Evolutionary conservation across 1,140 invertebrate genomes (phyloP), one percentile per base, ranked within the genome.

Genomic region (Pinna nobilis): DNA sequence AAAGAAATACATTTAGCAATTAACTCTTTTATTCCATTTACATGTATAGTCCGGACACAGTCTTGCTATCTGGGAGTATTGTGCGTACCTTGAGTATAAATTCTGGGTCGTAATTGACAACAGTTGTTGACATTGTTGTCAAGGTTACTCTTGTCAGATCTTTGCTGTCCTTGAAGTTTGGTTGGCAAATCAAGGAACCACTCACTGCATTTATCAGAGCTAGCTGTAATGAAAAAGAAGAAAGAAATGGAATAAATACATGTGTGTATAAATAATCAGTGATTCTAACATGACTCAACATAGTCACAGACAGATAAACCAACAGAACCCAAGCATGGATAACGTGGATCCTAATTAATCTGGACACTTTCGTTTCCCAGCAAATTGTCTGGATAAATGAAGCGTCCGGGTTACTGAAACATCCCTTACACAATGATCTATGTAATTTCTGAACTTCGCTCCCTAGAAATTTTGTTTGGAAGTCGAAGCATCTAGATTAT

Each of bases 71-170:
- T 51, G 13, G n/a, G 23, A 25, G 30, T 51, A 18, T 30, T 30
- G 6, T 44, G 6, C 25, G 44, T 82, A 90, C 89, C 87, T 90
- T 90, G 6, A 90, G 80, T 67, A 90, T 80, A 80, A 90, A 90
- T 78, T 90, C 90, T 49, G 89, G 86, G 75, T 90, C 89, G 78
- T 82, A 83, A 9, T 57, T n/a, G 20, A 83, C 72, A n/a, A 90
- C 79, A 32, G 44, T 81, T 20, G 82, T 74, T 37, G 81, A 76
- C 60, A 82, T 75, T 4, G 68, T 49, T 9, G 80, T 55, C 11
- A 90, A 67, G 9, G 76, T 66, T n/a, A 73, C 51, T 6, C 89
- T 60, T 11, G 83, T 83, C 7, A 59, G 15, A 68, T 89, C 87
- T 7, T 73, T 66, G 32, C 53, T 35, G 30, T 85, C 76, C 44